These are phyloP conservation scores for Pterostichus madidus DNA, from an alignment of 2,888 invertebrate genomes.

Conservation along the genomic window DNA sequence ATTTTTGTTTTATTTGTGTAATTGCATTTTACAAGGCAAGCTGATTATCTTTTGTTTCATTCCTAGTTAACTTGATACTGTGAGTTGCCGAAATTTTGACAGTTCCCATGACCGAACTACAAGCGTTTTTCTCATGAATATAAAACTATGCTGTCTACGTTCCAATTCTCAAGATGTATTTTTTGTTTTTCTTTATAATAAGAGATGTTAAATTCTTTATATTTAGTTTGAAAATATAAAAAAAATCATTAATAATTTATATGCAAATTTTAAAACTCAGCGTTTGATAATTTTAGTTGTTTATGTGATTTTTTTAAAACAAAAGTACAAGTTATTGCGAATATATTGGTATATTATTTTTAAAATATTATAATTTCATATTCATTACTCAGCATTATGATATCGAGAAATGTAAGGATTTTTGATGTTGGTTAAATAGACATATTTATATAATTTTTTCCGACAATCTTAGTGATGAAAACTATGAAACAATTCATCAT, in stretches of 20 bases:
- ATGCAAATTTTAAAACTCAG: not conserved
- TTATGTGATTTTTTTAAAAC: no score
- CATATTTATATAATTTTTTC: no score
- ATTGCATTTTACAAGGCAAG: slow-evolving; percentile 5
- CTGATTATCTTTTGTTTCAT: slow-evolving; percentile 52
- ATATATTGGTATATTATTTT: no score
- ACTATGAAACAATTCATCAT: no score
- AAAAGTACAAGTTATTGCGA: no score
- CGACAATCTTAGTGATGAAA: no score
- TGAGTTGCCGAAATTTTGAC: slow-evolving; percentile 33
- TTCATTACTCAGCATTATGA: no score
- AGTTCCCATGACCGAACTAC: slow-evolving; percentile 50
- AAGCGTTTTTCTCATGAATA: slow-evolving; percentile 48
- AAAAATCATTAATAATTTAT: not conserved
- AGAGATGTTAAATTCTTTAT: not conserved
- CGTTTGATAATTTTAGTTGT: no score
- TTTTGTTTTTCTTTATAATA: not conserved
- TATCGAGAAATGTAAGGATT: no score
- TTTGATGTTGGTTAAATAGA: no score
- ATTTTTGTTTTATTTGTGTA: slow-evolving; percentile 27
- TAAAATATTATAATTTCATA: no score
- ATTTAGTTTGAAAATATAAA: not conserved
- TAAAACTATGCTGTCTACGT: slow-evolving; percentile 24
- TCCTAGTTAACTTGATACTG: slow-evolving; percentile 14
- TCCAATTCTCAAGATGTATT: slow-evolving; percentile 22